Evolutionary conservation across 2,888 invertebrate genomes (phyloP).

Genomic region (Salticus scenicus): DNA sequence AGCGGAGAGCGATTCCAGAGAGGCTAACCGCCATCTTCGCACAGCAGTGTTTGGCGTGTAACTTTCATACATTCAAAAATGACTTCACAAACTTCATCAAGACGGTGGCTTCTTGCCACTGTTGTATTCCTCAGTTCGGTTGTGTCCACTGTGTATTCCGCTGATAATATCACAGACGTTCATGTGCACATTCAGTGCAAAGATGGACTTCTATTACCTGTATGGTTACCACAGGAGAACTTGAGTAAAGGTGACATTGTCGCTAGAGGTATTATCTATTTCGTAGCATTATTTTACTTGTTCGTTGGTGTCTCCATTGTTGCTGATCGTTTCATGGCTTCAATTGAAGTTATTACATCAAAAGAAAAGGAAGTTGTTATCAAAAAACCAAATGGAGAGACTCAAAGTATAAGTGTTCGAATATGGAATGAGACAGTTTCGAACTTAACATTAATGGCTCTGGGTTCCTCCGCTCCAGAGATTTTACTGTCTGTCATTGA

Average conservation of each 20-base stretch:
- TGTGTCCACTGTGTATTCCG: conserved; percentile 9
- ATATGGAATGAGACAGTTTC: conserved; percentile 99
- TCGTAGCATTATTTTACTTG: conserved; percentile 90
- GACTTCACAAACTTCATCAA: not conserved
- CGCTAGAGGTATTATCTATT: conserved; percentile 92
- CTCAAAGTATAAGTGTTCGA: conserved; percentile 91
- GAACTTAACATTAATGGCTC: conserved; percentile 97
- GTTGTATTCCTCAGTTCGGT: conserved; percentile 33
- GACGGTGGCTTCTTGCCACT: conserved; percentile 15
- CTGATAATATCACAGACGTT: not conserved
- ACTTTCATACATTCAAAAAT: not conserved
- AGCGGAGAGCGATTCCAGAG: not conserved
- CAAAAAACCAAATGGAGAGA: conserved; percentile 89
- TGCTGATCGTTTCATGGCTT: conserved; percentile 99
- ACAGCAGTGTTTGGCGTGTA: not conserved
- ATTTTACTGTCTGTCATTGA: conserved; percentile 98
- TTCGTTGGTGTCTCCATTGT: conserved; percentile 99
- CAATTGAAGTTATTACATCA: conserved; percentile 99
- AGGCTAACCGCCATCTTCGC: not conserved
- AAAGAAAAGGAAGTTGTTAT: conserved; percentile 95
- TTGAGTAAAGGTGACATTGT: conserved; percentile 85
- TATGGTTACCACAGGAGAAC: conserved; percentile 90
- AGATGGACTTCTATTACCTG: conserved; percentile 89
- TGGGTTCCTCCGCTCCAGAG: conserved; percentile 98
- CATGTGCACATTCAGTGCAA: conserved; percentile 79